A percentile compares a stretch with the other conserved stretches of the same genome.
Evolutionary conservation across 2,888 invertebrate genomes (phyloP).

Genomic region (Ochropacha duplaris): DNA sequence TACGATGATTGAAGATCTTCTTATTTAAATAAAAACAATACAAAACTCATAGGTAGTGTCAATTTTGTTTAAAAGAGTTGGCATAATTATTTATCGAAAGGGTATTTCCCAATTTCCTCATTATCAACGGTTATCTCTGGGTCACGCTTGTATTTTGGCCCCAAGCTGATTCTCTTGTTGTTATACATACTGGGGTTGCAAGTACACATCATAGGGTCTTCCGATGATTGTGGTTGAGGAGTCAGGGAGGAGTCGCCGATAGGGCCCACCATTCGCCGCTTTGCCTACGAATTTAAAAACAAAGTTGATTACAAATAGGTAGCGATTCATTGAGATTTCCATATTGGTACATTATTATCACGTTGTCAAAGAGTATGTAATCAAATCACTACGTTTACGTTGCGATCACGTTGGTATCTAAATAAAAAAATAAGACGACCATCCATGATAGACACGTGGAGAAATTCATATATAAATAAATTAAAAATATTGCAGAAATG

Average conservation of each 20-base stretch:
- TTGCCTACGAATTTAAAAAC: conserved; percentile 19
- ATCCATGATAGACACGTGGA: too few relatives aligned
- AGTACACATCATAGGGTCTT: conserved; percentile 11
- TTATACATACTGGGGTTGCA: conserved; percentile 1
- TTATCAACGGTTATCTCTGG: conserved; percentile 52
- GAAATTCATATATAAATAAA: too few relatives aligned
- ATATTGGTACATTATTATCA: too few relatives aligned
- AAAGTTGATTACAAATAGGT: too few relatives aligned
- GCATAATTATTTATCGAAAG: conserved; percentile 20
- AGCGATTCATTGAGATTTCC: too few relatives aligned
- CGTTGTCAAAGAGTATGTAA: too few relatives aligned
- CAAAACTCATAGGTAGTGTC: background rate
- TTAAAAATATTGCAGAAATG: too few relatives aligned
- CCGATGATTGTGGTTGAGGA: conserved; percentile 4
- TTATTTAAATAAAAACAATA: conserved; percentile 5
- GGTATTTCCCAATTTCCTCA: conserved; percentile 42
- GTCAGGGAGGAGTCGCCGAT: conserved; percentile 9
- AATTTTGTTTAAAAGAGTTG: background rate
- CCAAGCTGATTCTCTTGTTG: conserved; percentile 4
- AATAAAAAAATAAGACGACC: too few relatives aligned
- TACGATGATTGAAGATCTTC: too few relatives aligned
- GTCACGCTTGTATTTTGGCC: conserved; percentile 57
- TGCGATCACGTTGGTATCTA: too few relatives aligned
- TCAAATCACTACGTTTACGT: too few relatives aligned
- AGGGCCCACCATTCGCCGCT: conserved; percentile 10